Conservation (phyloP, 92 coral and sea anemone genomes). For the Epizoanthus fatuus region DNA sequence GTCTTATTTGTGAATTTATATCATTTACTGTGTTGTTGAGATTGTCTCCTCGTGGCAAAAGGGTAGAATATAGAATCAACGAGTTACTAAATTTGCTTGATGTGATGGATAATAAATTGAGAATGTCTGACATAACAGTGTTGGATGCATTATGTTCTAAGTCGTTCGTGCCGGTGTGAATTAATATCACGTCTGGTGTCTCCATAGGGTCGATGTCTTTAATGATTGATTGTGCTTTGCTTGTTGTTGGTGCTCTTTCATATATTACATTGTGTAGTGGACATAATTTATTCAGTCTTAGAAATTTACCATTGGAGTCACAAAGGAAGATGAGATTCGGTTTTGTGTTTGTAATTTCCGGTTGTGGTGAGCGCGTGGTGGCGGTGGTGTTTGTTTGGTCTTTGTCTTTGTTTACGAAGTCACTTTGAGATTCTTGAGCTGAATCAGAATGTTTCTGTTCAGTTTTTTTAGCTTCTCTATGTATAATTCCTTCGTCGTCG, state of each 20-base stretch:
- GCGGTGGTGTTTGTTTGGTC: background rate
- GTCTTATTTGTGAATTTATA: background rate
- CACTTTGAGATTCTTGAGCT: too few relatives aligned
- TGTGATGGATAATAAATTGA: slow-evolving; percentile 1
- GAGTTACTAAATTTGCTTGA: slow-evolving; percentile 12
- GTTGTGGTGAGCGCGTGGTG: background rate
- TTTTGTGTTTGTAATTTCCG: background rate
- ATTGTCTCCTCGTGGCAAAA: background rate
- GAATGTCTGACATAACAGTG: background rate
- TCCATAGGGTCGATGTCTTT: background rate
- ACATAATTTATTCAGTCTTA: background rate
- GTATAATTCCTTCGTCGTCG: too few relatives aligned
- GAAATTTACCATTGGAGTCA: slow-evolving; percentile 24
- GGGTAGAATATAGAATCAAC: slow-evolving; percentile 1
- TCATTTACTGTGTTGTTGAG: background rate
- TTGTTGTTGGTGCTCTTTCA: slow-evolving; percentile 19
- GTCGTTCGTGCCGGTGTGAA: slow-evolving; percentile 30
- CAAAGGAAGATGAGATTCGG: background rate
- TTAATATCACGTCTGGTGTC: slow-evolving; percentile 1
- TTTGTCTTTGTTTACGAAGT: too few relatives aligned
- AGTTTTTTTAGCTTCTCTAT: too few relatives aligned
- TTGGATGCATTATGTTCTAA: slow-evolving; percentile 1
- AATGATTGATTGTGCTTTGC: slow-evolving; percentile 3
- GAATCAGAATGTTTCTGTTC: too few relatives aligned
- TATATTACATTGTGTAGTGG: background rate